These are phyloP conservation scores for Diploscapter pachys DNA, from an alignment of 1,140 invertebrate genomes.

Conservation along the genomic window DNA sequence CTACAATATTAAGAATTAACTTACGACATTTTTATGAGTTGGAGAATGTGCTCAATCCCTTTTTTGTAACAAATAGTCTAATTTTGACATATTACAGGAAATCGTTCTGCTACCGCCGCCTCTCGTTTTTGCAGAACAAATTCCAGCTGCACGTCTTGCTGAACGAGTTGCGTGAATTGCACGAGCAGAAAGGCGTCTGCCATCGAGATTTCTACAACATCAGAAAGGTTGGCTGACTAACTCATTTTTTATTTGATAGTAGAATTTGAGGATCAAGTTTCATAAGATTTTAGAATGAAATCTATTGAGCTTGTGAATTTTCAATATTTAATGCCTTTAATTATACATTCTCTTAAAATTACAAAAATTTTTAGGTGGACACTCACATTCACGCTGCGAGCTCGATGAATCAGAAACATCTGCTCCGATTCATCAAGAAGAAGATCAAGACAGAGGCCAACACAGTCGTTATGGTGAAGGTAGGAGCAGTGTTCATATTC, in stretches of 20 bases:
- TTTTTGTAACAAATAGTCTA: neutral
- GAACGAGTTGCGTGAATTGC: conserved; percentile 90
- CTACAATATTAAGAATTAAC: neutral
- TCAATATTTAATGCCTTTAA: no score
- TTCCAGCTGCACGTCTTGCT: conserved; percentile 92
- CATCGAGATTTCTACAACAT: conserved; percentile 99
- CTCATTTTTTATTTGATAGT: neutral
- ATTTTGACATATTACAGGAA: conserved; percentile 69
- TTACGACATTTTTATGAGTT: neutral
- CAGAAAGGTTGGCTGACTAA: conserved; percentile 66
- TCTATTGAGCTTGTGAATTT: no score
- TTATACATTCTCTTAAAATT: no score
- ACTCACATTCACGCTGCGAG: conserved; percentile 98
- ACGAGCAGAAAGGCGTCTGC: conserved; percentile 92
- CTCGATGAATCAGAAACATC: conserved; percentile 99
- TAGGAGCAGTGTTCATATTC: conserved; percentile 59
- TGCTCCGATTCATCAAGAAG: conserved; percentile 97
- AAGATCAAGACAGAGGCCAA: conserved; percentile 85
- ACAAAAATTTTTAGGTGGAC: conserved; percentile 64
- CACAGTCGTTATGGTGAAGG: conserved; percentile 78
- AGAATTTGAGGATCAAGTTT: no score
- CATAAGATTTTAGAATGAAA: no score
- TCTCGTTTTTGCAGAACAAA: conserved; percentile 91
- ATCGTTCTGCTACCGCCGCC: conserved; percentile 93
- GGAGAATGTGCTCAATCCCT: neutral